Evolutionary conservation across 2,888 invertebrate genomes (phyloP).

Genomic region (Epirrhoe tristata): DNA sequence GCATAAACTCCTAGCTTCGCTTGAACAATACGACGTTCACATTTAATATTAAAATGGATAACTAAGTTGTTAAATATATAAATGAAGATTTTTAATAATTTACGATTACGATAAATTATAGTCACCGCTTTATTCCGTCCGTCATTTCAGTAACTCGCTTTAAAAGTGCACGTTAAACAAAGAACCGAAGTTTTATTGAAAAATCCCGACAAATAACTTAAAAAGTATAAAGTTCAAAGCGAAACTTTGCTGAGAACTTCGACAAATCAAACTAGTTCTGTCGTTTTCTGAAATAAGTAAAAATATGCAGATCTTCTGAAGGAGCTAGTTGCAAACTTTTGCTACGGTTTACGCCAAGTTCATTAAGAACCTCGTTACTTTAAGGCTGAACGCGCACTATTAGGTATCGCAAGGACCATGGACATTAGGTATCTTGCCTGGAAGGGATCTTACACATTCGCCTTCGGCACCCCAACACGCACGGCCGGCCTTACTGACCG

Average conservation of each 20-base stretch:
- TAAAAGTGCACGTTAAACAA: constrained; percentile 1
- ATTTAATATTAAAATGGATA: no score
- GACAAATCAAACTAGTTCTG: constrained; percentile 33
- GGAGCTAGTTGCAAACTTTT: constrained; percentile 72
- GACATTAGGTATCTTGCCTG: no score
- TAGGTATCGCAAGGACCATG: neutral
- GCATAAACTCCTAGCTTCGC: no score
- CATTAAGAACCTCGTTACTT: constrained; percentile 63
- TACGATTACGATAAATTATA: no score
- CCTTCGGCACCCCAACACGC: no score
- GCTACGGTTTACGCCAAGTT: constrained; percentile 74
- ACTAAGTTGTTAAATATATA: no score
- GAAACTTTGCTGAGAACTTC: constrained; percentile 19
- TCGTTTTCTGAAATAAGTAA: constrained; percentile 43
- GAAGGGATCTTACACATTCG: no score
- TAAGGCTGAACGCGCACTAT: constrained; percentile 27
- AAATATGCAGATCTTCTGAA: constrained; percentile 61
- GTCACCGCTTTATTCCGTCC: no score
- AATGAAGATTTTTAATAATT: no score
- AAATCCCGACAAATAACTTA: constrained; percentile 2
- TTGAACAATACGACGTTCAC: no score
- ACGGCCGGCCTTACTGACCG: no score
- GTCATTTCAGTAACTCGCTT: no score
- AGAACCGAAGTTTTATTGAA: neutral
- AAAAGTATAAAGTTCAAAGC: constrained; percentile 2